A percentile compares a stretch with the other conserved stretches of the same genome.
These are phyloP conservation scores for Neotoma lepida DNA, from an alignment of 2,113 vertebrate species.

Conservation along the genomic window DNA sequence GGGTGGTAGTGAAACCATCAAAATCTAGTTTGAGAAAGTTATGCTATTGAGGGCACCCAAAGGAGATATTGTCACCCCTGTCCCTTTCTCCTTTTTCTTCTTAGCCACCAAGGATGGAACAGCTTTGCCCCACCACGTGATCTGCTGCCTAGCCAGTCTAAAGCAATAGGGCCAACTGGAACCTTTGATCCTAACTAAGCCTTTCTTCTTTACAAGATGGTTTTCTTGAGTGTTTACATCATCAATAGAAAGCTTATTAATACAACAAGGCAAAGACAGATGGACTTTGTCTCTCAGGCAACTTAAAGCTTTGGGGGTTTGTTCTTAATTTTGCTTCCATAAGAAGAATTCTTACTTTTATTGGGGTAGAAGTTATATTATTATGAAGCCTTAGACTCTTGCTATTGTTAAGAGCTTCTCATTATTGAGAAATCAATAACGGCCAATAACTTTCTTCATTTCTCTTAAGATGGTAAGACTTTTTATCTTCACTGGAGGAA, in stretches of 20 bases:
- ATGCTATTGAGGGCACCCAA: not conserved
- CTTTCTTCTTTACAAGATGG: not conserved
- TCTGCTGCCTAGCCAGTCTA: not conserved
- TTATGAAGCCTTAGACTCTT: constrained; percentile 17
- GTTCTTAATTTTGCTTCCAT: constrained; percentile 18
- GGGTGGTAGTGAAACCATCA: not conserved
- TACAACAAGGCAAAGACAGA: constrained; percentile 7
- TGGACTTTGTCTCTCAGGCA: not conserved
- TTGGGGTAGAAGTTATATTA: not conserved
- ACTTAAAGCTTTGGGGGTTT: constrained; percentile 16
- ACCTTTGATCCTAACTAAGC: not conserved
- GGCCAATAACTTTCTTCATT: constrained; percentile 35
- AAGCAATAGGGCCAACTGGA: not conserved
- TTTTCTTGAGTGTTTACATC: not conserved
- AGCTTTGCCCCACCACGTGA: not conserved
- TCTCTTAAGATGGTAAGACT: constrained; percentile 50
- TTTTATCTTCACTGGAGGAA: constrained; percentile 60
- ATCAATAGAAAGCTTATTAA: not conserved
- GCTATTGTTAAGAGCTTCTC: constrained; percentile 39
- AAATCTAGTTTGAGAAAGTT: not conserved
- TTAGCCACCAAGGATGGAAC: not conserved
- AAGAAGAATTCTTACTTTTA: not conserved
- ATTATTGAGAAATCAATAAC: constrained; percentile 56
- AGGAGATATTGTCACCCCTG: not conserved
- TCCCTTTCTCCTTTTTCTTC: not conserved